Evolutionary conservation across 1,140 invertebrate species (phyloP), one percentile per base, ranked within the genome.

Genomic region (Arion vulgaris): DNA sequence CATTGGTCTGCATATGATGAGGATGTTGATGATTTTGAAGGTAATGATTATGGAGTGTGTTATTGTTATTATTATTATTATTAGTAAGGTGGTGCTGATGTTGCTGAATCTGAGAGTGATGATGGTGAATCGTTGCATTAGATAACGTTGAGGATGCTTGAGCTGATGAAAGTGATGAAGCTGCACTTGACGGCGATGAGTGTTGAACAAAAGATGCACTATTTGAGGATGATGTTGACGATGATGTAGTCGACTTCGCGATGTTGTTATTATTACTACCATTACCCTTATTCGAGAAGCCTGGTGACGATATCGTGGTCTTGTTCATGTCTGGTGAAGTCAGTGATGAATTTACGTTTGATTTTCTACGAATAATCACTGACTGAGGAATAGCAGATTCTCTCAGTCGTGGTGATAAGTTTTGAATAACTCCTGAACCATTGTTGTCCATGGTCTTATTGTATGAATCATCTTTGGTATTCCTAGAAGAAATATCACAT

Each of bases 291-390:
- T 80, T 41, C 1, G 53, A 1, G n/a, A 19, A 19, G 23, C 38
- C 38, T 11, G 34, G 62, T 11, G 68, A 69, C 13, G 78, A 66
- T n/a, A 41, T 32, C 39, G 71, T 39, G 0, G 72, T 41, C 41
- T 72, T 49, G 26, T 73, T 28, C 0, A 69, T 23, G n/a, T 51
- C 69, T 23, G 83, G 19, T 5, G 74, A 68, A 9, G 62, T 57
- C n/a, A 39, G 73, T 34, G 80, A 69, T 2, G 84, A 80, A 17
- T 75, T 68, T n/a, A 34, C 57, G 38, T 80, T 80, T 62, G 78
- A 49, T 36, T 78, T 81, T 0, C 84, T 68, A 2, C 84, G 77
- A 78, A 85, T 85, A 51, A 84, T 84, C 28, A 85, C 84, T 23
- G 84, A 78, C 62, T 85, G 84, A 13, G 75, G 84, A 26, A 85